A percentile compares a stretch with the other conserved stretches of the same genome.
phyloP scores from a whole-genome alignment of 2,113 vertebrate species.

The Urocolius indicus region DNA sequence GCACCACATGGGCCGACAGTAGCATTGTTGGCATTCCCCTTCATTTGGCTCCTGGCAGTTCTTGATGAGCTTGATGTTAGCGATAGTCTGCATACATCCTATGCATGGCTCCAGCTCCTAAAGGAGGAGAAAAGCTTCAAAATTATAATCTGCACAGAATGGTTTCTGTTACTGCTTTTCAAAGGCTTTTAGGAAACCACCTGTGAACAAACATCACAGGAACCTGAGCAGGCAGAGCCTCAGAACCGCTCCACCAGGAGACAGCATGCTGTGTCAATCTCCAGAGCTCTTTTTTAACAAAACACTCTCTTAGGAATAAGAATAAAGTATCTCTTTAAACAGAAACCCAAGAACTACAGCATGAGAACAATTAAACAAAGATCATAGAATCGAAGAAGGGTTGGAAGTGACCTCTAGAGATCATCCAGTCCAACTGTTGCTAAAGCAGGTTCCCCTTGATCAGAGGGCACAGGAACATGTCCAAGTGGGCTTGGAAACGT shows the following conservation, averaged over 20 bases:
- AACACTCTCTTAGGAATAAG: not conserved
- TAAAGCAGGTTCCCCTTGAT: too few relatives aligned
- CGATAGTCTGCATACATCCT: conserved; percentile 91
- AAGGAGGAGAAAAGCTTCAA: not conserved
- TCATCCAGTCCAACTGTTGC: too few relatives aligned
- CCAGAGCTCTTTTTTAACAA: not conserved
- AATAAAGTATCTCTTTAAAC: not conserved
- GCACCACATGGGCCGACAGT: conserved; percentile 97
- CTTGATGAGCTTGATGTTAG: conserved; percentile 87
- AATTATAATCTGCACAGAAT: not conserved
- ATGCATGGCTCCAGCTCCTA: conserved; percentile 92
- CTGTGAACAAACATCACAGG: not conserved
- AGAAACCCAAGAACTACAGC: not conserved
- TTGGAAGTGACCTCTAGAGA: too few relatives aligned
- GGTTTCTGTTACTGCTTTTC: not conserved
- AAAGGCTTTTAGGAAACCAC: not conserved
- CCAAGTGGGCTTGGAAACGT: too few relatives aligned
- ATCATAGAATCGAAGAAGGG: too few relatives aligned
- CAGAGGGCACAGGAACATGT: too few relatives aligned
- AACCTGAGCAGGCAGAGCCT: not conserved
- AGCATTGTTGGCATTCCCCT: conserved; percentile 89
- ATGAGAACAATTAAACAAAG: not conserved
- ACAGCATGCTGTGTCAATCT: not conserved
- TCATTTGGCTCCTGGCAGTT: conserved; percentile 78
- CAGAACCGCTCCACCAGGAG: not conserved